A percentile compares a stretch with the other conserved stretches of the same genome.
These are phyloP conservation scores for Mugil cephalus DNA, from an alignment of 2,113 vertebrate species.

Conservation along the genomic window DNA sequence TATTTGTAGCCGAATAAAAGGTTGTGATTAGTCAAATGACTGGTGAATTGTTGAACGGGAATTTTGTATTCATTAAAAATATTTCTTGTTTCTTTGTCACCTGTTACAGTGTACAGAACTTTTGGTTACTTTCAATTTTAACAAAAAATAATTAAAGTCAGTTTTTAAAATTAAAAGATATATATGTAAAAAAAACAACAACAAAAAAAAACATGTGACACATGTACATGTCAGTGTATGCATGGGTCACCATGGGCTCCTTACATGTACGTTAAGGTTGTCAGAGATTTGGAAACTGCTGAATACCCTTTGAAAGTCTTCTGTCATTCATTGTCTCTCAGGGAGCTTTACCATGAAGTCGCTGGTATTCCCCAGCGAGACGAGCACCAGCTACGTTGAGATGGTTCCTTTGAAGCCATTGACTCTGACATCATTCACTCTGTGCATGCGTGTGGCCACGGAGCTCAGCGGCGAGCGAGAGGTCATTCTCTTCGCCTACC, in stretches of 20 bases:
- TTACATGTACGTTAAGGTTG: too few species aligned
- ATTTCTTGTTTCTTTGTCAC: background rate
- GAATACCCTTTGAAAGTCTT: too few species aligned
- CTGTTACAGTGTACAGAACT: background rate
- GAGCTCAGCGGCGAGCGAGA: slow-evolving; percentile 18
- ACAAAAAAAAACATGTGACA: too few species aligned
- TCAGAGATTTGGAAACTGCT: too few species aligned
- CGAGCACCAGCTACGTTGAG: background rate
- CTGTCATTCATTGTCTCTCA: slow-evolving; percentile 2
- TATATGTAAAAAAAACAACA: too few species aligned
- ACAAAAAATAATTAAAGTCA: too few species aligned
- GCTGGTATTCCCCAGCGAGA: slow-evolving; percentile 3
- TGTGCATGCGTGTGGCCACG: slow-evolving; percentile 54
- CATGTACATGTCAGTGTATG: too few species aligned
- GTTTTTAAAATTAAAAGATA: too few species aligned
- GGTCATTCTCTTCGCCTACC: slow-evolving; percentile 63
- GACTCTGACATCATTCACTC: slow-evolving; percentile 32
- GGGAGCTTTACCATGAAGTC: background rate
- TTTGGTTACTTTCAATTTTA: too few species aligned
- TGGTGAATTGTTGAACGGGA: background rate
- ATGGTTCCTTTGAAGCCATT: slow-evolving; percentile 14
- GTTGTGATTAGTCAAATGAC: background rate
- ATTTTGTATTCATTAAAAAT: too few species aligned
- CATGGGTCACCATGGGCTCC: too few species aligned
- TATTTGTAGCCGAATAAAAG: too few species aligned